A percentile compares a stretch with the other conserved stretches of the same genome.
Conservation (phyloP, 2,113 vertebrate species). For the Salvelinus namaycush region DNA sequence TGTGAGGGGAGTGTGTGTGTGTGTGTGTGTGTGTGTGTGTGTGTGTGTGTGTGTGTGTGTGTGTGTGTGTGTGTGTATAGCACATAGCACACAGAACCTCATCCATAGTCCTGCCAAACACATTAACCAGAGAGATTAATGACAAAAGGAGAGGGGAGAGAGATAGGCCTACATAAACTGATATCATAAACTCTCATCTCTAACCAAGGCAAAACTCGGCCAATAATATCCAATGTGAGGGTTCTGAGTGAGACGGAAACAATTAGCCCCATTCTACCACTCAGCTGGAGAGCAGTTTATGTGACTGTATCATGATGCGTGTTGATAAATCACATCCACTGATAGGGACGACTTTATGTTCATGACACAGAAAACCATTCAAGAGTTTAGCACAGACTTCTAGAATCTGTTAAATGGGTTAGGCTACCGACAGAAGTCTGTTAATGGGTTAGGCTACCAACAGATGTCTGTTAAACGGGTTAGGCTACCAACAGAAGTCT, state of each 20-base stretch:
- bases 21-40: no score
- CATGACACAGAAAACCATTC: neutral
- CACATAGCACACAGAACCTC: no score
- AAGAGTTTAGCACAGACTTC: neutral
- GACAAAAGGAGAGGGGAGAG: neutral
- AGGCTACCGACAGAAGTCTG: no score
- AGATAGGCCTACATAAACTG: neutral
- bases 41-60: constrained; percentile 3
- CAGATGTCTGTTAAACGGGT: no score
- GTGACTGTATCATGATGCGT: neutral
- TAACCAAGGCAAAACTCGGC: constrained; percentile 6
- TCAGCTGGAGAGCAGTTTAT: constrained; percentile 22
- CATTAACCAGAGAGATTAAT: neutral
- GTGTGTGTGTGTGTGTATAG: no score
- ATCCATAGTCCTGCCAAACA: no score
- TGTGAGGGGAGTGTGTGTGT: neutral
- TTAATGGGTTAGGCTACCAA: no score
- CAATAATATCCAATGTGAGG: constrained; percentile 8
- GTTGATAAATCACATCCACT: neutral
- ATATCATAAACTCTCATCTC: neutral
- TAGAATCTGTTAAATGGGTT: no score
- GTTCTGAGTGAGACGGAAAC: neutral
- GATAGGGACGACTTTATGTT: neutral
- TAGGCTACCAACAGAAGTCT: no score
- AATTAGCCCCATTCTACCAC: constrained; percentile 10